phyloP scores from a whole-genome alignment of 2,797 vertebrate genomes.

The Darevskia mixta region DNA sequence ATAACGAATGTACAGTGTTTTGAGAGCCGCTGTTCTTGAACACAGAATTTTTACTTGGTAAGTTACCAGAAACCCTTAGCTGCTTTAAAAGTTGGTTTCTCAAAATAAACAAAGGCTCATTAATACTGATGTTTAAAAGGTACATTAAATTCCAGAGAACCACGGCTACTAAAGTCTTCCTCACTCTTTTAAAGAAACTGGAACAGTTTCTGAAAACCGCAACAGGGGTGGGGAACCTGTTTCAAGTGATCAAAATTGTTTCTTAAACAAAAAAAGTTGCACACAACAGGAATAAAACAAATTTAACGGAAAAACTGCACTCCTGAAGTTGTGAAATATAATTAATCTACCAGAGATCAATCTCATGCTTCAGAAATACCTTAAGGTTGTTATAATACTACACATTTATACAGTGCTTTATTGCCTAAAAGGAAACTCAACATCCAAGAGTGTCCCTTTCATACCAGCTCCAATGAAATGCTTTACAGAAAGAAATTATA shows the following conservation, averaged over 20 bases:
- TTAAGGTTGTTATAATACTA: slow-evolving; percentile 44
- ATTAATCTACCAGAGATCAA: slow-evolving; percentile 54
- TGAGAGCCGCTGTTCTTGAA: slow-evolving; percentile 28
- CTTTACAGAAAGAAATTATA: slow-evolving; percentile 51
- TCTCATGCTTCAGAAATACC: slow-evolving; percentile 52
- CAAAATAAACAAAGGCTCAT: slow-evolving; percentile 66
- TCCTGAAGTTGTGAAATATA: slow-evolving; percentile 52
- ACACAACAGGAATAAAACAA: slow-evolving; percentile 41
- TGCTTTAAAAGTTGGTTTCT: slow-evolving; percentile 63
- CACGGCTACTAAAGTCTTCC: slow-evolving; percentile 37
- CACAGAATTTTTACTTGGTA: slow-evolving; percentile 32
- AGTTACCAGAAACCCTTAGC: slow-evolving; percentile 66
- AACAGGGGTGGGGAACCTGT: slow-evolving; percentile 5
- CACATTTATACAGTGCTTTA: slow-evolving; percentile 59
- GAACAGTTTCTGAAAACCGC: slow-evolving; percentile 62
- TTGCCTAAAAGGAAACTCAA: slow-evolving; percentile 69
- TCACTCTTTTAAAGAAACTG: slow-evolving; percentile 40
- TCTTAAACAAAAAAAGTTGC: slow-evolving; percentile 38
- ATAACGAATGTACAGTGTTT: slow-evolving; percentile 52
- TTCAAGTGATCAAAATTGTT: slow-evolving; percentile 54
- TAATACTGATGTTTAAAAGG: slow-evolving; percentile 78
- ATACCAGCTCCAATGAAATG: slow-evolving; percentile 42
- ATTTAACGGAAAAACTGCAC: slow-evolving; percentile 44
- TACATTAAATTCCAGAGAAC: slow-evolving; percentile 56
- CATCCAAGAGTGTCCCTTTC: slow-evolving; percentile 47